Conservation (phyloP, 2,888 invertebrate genomes). For the Odontocolon sp. region DNA sequence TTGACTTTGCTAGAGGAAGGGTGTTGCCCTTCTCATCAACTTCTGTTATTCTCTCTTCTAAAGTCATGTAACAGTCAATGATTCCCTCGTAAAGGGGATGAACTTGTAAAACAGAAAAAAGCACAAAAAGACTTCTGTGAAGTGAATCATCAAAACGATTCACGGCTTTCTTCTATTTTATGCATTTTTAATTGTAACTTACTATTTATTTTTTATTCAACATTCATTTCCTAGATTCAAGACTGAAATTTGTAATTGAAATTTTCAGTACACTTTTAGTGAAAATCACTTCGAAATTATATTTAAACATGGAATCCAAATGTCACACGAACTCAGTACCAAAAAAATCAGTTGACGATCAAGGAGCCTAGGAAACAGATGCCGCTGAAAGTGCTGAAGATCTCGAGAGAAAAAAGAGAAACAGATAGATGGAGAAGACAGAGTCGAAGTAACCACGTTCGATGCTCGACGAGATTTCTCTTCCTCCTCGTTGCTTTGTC, state of each 20-base stretch:
- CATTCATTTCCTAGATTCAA: too few relatives aligned
- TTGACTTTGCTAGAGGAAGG: neutral
- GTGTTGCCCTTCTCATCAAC: constrained; percentile 1
- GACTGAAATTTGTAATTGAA: too few relatives aligned
- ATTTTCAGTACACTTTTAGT: too few relatives aligned
- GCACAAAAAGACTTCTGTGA: neutral
- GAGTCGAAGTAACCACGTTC: constrained; percentile 35
- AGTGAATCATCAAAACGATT: neutral
- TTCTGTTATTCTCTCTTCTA: neutral
- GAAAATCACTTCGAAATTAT: too few relatives aligned
- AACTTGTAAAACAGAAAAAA: neutral
- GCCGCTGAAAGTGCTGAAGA: constrained; percentile 21
- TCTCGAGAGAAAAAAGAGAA: constrained; percentile 38
- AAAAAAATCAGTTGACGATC: too few relatives aligned
- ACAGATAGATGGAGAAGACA: constrained; percentile 8
- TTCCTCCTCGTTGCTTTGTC: constrained; percentile 43
- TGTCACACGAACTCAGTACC: too few relatives aligned
- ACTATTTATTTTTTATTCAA: too few relatives aligned
- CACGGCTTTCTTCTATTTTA: neutral
- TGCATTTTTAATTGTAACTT: too few relatives aligned
- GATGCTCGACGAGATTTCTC: constrained; percentile 51
- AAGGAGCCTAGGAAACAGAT: constrained; percentile 26
- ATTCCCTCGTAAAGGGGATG: constrained; percentile 16
- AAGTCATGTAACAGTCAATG: constrained; percentile 9
- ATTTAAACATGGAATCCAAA: too few relatives aligned